Base-by-base conservation (phyloP, 2,888 invertebrate species). In the Aelia acuminata region DNA sequence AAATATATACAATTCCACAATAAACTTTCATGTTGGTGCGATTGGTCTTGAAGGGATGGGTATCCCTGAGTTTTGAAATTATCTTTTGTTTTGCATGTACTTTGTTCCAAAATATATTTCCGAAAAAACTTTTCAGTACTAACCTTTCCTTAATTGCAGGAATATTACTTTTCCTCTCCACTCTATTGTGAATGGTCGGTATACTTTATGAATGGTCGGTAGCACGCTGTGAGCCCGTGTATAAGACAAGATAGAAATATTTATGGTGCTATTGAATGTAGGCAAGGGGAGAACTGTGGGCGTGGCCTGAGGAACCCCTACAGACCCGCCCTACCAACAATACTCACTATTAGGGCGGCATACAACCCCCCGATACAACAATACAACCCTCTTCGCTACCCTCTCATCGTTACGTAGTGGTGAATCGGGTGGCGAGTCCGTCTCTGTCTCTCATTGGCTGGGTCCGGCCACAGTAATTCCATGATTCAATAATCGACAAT, bases 281-380 rank as follows among this genome's bases (percentile, higher is more conserved):
- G 31, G 39, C 43, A 80, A 22, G 39, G 39, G 15, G 80, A 43
- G n/a, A 1, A n/a, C 4, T 8, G 75, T 35, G 47, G 80, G 80
- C 80, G 80, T 80, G 80, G 80, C 80, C 22, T 13, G 43, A n/a
- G 80, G 39, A 80, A 20, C 39, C 75, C 75, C 20, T 43, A 3
- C 43, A 80, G 43, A 11, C 43, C 80, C 80, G 80, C 80, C 80
- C 80, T 47, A 80, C n/a, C 80, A 80, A 80, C 80, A 80, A 80
- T 43, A 80, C 80, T 80, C 80, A 47, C 39, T 47, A 80, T 39
- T 47, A 80, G 43, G 43, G 43, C 43, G 3, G n/a, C 2, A 20
- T 80, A 47, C 80, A 80, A 80, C 70, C n/a, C 80, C 22, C 43
- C 7, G 18, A 1, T 18, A 7, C 70, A 5, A 20, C 57, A n/a